Evolutionary conservation across 1,140 invertebrate genomes (phyloP).

Genomic region (Tetramorium parvispinum): DNA sequence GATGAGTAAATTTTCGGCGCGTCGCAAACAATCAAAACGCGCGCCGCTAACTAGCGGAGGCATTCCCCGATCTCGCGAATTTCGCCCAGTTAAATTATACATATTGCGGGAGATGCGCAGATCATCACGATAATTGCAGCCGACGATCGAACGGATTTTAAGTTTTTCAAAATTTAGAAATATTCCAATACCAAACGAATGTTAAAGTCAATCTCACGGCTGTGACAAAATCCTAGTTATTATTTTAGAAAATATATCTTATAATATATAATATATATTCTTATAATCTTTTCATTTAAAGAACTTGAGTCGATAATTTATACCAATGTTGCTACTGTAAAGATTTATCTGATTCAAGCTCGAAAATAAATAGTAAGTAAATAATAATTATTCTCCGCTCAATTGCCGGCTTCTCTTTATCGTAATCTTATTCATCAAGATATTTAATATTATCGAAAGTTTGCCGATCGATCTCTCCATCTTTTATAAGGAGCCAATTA

Average conservation of each 20-base stretch:
- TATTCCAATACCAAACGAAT: background rate
- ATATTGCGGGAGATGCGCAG: background rate
- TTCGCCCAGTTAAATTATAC: conserved; percentile 24
- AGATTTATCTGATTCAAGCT: background rate
- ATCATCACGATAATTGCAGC: conserved; percentile 9
- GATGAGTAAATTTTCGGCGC: conserved; percentile 56
- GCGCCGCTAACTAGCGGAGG: conserved; percentile 43
- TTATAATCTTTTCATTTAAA: background rate
- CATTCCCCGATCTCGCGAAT: conserved; percentile 25
- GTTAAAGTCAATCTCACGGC: background rate
- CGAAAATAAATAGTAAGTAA: background rate
- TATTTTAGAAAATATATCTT: no score
- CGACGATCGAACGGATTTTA: background rate
- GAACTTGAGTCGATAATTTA: background rate
- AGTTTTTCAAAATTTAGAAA: background rate
- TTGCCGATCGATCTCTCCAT: background rate
- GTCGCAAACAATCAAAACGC: conserved; percentile 44
- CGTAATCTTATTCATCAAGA: background rate
- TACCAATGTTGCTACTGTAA: background rate
- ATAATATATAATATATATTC: no score
- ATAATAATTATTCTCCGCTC: background rate
- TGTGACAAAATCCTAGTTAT: no score
- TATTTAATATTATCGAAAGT: background rate
- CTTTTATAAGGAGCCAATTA: conserved; percentile 22
- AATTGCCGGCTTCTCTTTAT: background rate